Conservation (phyloP, 2,797 vertebrate genomes). For the Nannoperca obscura region DNA sequence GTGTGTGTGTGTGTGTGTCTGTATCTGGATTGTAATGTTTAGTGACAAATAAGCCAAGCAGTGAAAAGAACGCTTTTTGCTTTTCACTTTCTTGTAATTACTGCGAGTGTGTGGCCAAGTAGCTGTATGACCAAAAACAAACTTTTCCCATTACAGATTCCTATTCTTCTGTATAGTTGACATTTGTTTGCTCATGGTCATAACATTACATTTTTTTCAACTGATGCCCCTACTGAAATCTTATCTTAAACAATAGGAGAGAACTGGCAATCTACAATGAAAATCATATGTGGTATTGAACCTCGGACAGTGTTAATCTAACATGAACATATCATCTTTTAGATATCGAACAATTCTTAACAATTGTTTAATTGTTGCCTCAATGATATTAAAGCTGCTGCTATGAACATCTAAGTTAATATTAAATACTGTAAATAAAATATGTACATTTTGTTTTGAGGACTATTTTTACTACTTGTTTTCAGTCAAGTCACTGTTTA, state of each 20-base stretch:
- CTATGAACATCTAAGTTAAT: not conserved
- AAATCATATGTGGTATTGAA: not conserved
- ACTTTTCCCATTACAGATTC: not conserved
- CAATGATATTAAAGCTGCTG: not conserved
- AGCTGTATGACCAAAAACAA: not conserved
- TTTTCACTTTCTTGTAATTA: not conserved
- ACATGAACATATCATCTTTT: not conserved
- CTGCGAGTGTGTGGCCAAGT: not conserved
- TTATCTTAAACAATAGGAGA: not conserved
- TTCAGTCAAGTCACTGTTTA: constrained; percentile 53
- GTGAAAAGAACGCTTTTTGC: not conserved
- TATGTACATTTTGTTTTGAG: not conserved
- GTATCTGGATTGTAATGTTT: constrained; percentile 31
- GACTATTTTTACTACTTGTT: constrained; percentile 33
- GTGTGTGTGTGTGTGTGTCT: constrained; percentile 42
- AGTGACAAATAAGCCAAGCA: constrained; percentile 19
- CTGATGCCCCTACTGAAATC: not conserved
- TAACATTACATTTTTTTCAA: not conserved
- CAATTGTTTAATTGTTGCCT: not conserved
- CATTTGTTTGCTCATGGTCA: not conserved
- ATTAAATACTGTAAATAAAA: not conserved
- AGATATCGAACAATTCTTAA: not conserved
- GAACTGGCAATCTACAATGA: not conserved
- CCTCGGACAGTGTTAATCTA: not conserved
- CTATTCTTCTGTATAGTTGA: not conserved